phyloP scores from a whole-genome alignment of 2,797 vertebrate species.

The Oryzias sinensis region DNA sequence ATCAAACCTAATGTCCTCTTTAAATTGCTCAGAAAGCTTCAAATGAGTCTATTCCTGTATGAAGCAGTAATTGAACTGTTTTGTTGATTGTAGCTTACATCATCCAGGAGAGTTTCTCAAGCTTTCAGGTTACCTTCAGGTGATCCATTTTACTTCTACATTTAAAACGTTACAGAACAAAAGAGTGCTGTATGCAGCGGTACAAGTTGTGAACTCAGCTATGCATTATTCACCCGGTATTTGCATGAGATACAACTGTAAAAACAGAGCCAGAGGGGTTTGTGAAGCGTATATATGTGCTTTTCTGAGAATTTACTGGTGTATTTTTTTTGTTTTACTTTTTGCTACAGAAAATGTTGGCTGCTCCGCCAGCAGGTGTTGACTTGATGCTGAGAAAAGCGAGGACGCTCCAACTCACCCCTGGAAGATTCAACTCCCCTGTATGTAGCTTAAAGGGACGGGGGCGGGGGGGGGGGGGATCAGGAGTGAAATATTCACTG shows the following conservation, averaged over 20 bases:
- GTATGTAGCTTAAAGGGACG: background rate
- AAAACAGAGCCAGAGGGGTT: conserved; percentile 18
- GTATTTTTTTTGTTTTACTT: background rate
- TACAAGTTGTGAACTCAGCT: conserved; percentile 1
- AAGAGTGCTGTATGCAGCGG: background rate
- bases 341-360: conserved; percentile 18
- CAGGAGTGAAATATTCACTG: background rate
- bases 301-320: conserved; percentile 2
- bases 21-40: too few species aligned
- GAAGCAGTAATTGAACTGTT: too few species aligned
- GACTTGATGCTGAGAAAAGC: conserved; percentile 1
- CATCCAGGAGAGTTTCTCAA: too few species aligned
- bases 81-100: too few species aligned
- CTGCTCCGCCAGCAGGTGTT: conserved; percentile 20
- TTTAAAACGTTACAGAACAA: too few species aligned
- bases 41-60: too few species aligned
- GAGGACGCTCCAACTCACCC: conserved; percentile 13
- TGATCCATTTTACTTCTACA: too few species aligned
- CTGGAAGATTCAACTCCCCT: conserved; percentile 15
- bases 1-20: too few species aligned
- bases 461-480: background rate
- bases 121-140: too few species aligned
- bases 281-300: background rate
- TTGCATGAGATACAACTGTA: conserved; percentile 46
- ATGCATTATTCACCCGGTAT: conserved; percentile 50